These are phyloP conservation scores for Drosophila engyochracea DNA, from an alignment of 2,888 invertebrate species.

Conservation along the genomic window DNA sequence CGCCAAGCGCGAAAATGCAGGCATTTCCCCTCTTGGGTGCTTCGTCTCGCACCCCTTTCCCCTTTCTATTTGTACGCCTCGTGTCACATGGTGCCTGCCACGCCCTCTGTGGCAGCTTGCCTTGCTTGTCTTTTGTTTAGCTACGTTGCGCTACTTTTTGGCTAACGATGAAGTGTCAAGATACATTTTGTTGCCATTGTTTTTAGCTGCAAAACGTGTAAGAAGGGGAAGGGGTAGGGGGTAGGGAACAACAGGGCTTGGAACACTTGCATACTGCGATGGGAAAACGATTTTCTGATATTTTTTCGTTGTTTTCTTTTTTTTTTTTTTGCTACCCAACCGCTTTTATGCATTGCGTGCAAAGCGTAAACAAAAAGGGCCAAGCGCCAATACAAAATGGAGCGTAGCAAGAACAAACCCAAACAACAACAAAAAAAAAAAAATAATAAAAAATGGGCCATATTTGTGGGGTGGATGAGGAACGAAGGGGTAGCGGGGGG, in stretches of 20 bases:
- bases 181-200: conserved; percentile 71
- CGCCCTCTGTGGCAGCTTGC: conserved; percentile 25
- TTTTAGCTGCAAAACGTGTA: conserved; percentile 15
- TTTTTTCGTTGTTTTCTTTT: conserved; percentile 4
- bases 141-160: conserved; percentile 74
- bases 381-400: conserved; percentile 44
- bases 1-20: conserved; percentile 78
- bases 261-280: conserved; percentile 61
- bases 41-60: not conserved
- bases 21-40: conserved; percentile 25
- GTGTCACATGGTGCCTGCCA: conserved; percentile 78
- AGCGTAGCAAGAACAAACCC: conserved; percentile 9
- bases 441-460: conserved; percentile 12
- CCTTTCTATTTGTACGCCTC: conserved; percentile 4
- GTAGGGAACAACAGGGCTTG: conserved; percentile 4
- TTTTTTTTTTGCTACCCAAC: conserved; percentile 10
- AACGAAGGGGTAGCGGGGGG: too few species aligned
- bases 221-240: not conserved
- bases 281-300: conserved; percentile 49
- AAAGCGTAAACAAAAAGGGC: conserved; percentile 72
- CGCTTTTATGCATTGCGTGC: conserved; percentile 73
- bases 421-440: conserved; percentile 6
- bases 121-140: conserved; percentile 69
- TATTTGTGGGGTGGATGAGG: not conserved
- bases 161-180: conserved; percentile 83